These are phyloP conservation scores for Aptenodytes patagonicus DNA, from an alignment of 2,113 vertebrate genomes.

Conservation along the genomic window DNA sequence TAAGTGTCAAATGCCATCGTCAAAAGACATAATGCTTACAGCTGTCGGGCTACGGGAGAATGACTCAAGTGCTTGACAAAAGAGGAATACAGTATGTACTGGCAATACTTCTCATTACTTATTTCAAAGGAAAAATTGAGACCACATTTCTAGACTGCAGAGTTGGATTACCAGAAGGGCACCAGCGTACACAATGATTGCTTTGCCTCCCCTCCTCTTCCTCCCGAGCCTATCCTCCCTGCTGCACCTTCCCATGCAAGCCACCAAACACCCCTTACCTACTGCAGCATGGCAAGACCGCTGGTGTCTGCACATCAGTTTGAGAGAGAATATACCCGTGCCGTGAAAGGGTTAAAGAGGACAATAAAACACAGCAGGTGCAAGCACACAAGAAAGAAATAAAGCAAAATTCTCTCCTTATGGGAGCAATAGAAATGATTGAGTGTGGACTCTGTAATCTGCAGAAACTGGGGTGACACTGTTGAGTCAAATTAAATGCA, in stretches of 20 bases:
- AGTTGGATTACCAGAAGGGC: neutral
- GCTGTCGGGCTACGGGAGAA: neutral
- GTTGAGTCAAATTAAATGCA: conserved; percentile 23
- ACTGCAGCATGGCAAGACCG: fast-evolving
- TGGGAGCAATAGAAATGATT: conserved; percentile 55
- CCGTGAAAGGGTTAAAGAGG: neutral
- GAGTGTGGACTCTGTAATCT: neutral
- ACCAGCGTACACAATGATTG: neutral
- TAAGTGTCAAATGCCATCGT: neutral
- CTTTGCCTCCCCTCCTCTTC: neutral
- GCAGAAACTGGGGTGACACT: neutral
- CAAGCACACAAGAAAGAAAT: neutral
- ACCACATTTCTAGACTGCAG: conserved; percentile 35
- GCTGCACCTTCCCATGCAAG: neutral
- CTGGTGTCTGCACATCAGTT: fast-evolving
- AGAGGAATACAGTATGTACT: neutral
- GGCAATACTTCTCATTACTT: neutral
- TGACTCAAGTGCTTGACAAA: neutral
- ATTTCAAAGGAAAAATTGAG: conserved; percentile 58
- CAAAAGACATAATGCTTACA: neutral
- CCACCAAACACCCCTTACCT: neutral
- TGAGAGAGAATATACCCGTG: fast-evolving
- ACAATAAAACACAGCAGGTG: conserved; percentile 64
- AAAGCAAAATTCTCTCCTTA: conserved; percentile 41
- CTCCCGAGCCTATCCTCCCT: neutral